These are phyloP conservation scores for Drosophila funebris DNA, from an alignment of 1,140 invertebrate genomes.

Conservation along the genomic window DNA sequence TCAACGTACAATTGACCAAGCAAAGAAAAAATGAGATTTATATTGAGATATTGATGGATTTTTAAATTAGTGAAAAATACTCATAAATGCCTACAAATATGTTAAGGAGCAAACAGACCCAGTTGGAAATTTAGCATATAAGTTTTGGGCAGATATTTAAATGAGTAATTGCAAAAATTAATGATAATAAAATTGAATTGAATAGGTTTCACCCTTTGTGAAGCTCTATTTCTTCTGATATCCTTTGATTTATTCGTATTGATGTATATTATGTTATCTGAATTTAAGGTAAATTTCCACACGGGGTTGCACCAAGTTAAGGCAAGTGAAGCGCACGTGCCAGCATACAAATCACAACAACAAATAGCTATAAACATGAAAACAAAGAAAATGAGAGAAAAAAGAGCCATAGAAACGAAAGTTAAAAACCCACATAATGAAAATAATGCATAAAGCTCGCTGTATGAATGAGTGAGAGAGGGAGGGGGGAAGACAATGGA, in stretches of 20 bases:
- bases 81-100: slow-evolving; percentile 28
- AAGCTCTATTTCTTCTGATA: background rate
- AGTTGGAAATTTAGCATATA: slow-evolving; percentile 25
- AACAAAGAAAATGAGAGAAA: background rate
- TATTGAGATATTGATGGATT: slow-evolving; percentile 70
- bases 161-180: background rate
- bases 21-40: slow-evolving; percentile 43
- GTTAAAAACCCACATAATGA: slow-evolving; percentile 45
- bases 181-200: background rate
- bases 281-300: slow-evolving; percentile 52
- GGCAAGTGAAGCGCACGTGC: slow-evolving; percentile 55
- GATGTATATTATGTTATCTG: background rate
- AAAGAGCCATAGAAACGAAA: slow-evolving; percentile 53
- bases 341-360: slow-evolving; percentile 31
- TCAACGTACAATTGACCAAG: slow-evolving; percentile 28
- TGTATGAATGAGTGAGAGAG: too few relatives aligned
- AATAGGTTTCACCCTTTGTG: too few relatives aligned
- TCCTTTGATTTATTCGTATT: background rate
- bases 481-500: slow-evolving; percentile 33
- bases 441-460: slow-evolving; percentile 34
- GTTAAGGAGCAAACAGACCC: background rate
- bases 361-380: slow-evolving; percentile 25
- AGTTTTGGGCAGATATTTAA: background rate
- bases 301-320: slow-evolving; percentile 51
- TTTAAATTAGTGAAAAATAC: slow-evolving; percentile 55